Conservation (phyloP, 2,113 vertebrate genomes). For the Plestiodon gilberti region DNA sequence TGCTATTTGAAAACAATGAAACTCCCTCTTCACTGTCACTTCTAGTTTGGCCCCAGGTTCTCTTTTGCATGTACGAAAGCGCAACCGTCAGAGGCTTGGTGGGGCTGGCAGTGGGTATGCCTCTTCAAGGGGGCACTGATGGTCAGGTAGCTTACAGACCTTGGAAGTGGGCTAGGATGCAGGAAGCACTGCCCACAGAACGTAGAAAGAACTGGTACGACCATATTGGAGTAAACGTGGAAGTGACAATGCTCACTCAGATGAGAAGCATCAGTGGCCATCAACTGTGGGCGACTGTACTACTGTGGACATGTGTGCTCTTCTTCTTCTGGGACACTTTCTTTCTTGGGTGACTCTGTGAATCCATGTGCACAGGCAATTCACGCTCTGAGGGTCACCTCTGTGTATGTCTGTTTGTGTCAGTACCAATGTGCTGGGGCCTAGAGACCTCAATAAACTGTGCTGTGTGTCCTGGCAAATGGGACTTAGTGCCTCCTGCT, state of each 20-base stretch:
- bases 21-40: too few species aligned
- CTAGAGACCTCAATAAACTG: slow-evolving; percentile 9
- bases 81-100: too few species aligned
- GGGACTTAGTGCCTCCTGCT: neutral
- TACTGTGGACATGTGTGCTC: neutral
- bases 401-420: neutral
- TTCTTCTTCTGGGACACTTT: slow-evolving; percentile 38
- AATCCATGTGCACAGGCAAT: slow-evolving; percentile 20
- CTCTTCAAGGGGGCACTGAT: neutral
- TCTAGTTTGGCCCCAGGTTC: neutral
- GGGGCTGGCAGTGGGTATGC: neutral
- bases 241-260: neutral
- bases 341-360: slow-evolving; percentile 53
- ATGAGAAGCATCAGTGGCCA: neutral
- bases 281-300: neutral
- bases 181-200: neutral
- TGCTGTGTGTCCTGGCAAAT: neutral
- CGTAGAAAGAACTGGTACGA: too few species aligned
- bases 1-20: too few species aligned
- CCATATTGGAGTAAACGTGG: neutral
- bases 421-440: neutral
- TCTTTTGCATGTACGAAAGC: neutral
- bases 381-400: neutral
- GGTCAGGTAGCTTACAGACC: neutral
- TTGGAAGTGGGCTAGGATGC: rapidly evolving